Conservation (phyloP, 2,113 vertebrate genomes). For the Philantomba maxwellii region DNA sequence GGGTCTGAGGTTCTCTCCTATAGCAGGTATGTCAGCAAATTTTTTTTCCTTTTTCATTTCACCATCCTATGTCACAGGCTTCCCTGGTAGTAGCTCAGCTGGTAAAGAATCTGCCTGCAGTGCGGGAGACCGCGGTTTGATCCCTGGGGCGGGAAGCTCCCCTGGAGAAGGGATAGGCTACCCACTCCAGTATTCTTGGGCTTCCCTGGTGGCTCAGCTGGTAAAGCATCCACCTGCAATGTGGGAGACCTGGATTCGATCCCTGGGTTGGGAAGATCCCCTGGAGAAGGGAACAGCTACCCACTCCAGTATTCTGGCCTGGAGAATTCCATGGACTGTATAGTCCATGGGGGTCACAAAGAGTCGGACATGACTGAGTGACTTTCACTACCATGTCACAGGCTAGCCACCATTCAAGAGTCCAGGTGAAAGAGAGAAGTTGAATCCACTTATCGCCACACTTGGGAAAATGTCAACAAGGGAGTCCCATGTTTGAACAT, state of each 20-base stretch:
- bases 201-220: neutral
- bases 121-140: rapidly evolving
- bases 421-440: neutral
- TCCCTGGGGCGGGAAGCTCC: neutral
- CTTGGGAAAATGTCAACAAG: neutral
- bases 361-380: neutral
- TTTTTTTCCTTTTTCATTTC: neutral
- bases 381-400: neutral
- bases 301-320: neutral
- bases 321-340: neutral
- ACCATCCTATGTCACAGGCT: neutral
- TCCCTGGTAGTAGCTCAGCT: neutral
- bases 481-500: neutral
- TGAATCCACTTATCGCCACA: neutral
- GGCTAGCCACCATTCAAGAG: neutral
- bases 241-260: neutral
- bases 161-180: neutral
- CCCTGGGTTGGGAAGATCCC: neutral
- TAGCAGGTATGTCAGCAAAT: neutral
- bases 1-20: neutral
- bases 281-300: neutral
- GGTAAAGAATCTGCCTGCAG: neutral
- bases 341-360: neutral
- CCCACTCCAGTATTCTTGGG: neutral
- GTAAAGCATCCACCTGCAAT: neutral